Evolutionary conservation across 1,140 invertebrate species (phyloP), one percentile per base, ranked within the genome.

Genomic region (Drosophila obscura): DNA sequence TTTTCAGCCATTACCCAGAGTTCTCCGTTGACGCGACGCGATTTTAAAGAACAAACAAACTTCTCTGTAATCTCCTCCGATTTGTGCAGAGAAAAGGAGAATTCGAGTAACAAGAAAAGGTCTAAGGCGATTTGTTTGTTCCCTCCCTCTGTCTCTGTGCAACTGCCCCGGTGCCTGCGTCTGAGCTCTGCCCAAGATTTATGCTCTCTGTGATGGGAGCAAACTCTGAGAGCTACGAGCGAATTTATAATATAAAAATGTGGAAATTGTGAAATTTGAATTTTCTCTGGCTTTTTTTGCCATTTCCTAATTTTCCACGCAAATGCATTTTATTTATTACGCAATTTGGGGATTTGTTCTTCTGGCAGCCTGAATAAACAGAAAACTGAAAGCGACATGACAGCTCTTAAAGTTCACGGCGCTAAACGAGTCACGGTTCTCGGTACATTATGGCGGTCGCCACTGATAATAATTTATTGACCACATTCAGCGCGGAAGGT

Each of bases 261-360:
- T 65, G 56, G 50, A 77, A 73, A n/a, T n/a, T n/a, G n/a, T n/a
- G n/a, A n/a, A n/a, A 76, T 77, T 77, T 80, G 81, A 77, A 73
- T 77, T 66, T 55, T 22, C 48, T 66, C 60, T 67, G 35, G 39
- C 7, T 53, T 13, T 24, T 28, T 73, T 55, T 66, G 73, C 62
- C 49, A 55, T 60, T 75, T 81, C 65, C 74, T 78, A 87, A 85
- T 85, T 84, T 84, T 84, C 81, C 81, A 80, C 66, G 45, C 81
- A 84, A 67, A 69, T 85, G 80, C 77, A 81, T 84, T 80, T 84
- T 80, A 85, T 84, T 85, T 84, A 84, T 85, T 83, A 85, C 59
- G 68, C 76, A 65, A 71, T 80, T 71, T 80, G 53, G 77, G 64
- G 64, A 81, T 68, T 81, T 82, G 77, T 50, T 44, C 67, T 59